These are phyloP conservation scores for Anolis sagrei DNA, from an alignment of 2,113 vertebrate genomes.

Conservation along the genomic window DNA sequence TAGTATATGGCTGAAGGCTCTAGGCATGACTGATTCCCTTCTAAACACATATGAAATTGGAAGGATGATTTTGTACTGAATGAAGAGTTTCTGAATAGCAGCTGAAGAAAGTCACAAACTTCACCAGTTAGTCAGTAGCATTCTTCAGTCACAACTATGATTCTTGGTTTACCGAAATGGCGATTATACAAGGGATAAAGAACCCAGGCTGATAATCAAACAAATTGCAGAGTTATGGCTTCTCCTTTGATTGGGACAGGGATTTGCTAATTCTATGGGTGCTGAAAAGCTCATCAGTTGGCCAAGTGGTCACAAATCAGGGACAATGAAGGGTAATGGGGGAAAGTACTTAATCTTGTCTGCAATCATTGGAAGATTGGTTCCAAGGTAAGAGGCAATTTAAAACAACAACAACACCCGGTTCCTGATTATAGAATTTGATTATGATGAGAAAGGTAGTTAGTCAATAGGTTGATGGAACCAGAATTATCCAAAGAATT, in stretches of 20 bases:
- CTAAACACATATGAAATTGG: too few relatives aligned
- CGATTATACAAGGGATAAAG: neutral
- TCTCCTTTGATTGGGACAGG: slow-evolving; percentile 35
- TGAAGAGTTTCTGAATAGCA: too few relatives aligned
- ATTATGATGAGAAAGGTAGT: slow-evolving; percentile 8
- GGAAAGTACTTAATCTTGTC: slow-evolving; percentile 25
- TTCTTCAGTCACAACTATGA: too few relatives aligned
- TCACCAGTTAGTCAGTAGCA: too few relatives aligned
- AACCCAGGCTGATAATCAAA: neutral
- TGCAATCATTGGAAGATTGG: slow-evolving; percentile 22
- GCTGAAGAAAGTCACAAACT: too few relatives aligned
- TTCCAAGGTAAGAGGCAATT: neutral
- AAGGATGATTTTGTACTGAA: too few relatives aligned
- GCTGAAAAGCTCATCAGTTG: neutral
- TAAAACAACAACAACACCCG: slow-evolving; percentile 6
- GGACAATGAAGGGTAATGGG: slow-evolving; percentile 22
- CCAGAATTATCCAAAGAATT: neutral
- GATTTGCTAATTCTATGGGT: slow-evolving; percentile 23
- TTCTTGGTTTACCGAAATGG: neutral
- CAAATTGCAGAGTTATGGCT: neutral
- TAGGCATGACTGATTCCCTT: too few relatives aligned
- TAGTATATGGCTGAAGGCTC: too few relatives aligned
- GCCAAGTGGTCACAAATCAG: neutral
- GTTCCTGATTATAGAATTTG: slow-evolving; percentile 27
- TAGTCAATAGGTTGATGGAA: neutral